Evolutionary conservation across 2,888 invertebrate species (phyloP).

Genomic region (Laothoe populi): DNA sequence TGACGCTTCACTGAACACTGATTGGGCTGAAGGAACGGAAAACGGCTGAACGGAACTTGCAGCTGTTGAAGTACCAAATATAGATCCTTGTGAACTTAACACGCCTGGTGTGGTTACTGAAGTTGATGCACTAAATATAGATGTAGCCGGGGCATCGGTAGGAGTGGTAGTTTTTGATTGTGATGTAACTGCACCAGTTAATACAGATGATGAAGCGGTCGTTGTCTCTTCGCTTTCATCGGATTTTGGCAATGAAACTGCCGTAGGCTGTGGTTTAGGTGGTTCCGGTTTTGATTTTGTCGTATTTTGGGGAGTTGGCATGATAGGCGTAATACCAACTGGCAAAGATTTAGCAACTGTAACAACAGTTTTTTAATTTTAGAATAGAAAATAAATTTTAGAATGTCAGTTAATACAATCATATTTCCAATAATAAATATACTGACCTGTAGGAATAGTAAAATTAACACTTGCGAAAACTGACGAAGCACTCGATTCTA

Average conservation of each 20-base stretch:
- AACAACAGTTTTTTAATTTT: background rate
- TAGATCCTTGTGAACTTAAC: conserved; percentile 41
- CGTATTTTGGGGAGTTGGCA: background rate
- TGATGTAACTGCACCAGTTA: conserved; percentile 44
- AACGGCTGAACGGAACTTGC: conserved; percentile 43
- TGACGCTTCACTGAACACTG: conserved; percentile 38
- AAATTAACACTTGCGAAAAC: conserved; percentile 49
- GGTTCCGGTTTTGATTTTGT: conserved; percentile 31
- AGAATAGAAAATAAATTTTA: too few species aligned
- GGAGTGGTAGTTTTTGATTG: conserved; percentile 38
- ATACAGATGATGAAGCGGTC: conserved; percentile 53
- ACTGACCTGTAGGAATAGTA: conserved; percentile 34
- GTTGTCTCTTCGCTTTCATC: conserved; percentile 35
- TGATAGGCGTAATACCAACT: background rate
- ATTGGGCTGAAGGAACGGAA: conserved; percentile 39
- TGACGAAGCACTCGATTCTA: conserved; percentile 46
- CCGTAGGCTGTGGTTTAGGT: conserved; percentile 32
- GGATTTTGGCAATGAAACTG: conserved; percentile 33
- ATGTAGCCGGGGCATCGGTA: conserved; percentile 29
- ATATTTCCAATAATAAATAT: conserved; percentile 19
- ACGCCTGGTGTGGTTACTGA: conserved; percentile 34
- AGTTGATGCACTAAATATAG: conserved; percentile 41
- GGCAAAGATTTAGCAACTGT: conserved; percentile 11
- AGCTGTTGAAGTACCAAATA: conserved; percentile 46
- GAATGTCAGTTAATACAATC: background rate